Conservation (phyloP, 2,113 vertebrate genomes). For the Gavia stellata region DNA sequence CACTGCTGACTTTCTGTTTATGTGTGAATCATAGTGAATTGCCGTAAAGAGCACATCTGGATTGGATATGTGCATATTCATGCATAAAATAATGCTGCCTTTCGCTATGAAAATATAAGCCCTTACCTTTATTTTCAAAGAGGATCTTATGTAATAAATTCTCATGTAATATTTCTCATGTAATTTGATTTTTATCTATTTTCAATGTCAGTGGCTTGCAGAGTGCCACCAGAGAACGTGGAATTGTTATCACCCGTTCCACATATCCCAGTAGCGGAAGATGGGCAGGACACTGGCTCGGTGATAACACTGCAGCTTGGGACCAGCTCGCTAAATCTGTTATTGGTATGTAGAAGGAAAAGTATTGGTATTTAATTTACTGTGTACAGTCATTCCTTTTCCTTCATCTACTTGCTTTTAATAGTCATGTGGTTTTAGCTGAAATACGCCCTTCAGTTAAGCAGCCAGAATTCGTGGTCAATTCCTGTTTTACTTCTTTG, state of each 20-base stretch:
- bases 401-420: not conserved
- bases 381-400: not conserved
- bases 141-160: fast-evolving
- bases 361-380: not conserved
- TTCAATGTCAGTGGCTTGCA: slow-evolving; percentile 56
- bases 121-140: fast-evolving
- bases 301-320: slow-evolving; percentile 85
- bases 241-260: slow-evolving; percentile 74
- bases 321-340: slow-evolving; percentile 84
- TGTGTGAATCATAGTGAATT: not conserved
- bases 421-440: not conserved
- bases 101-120: not conserved
- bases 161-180: fast-evolving
- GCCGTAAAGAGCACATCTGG: fast-evolving
- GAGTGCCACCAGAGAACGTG: slow-evolving; percentile 50
- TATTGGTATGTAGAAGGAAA: slow-evolving; percentile 73
- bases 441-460: not conserved
- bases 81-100: no score
- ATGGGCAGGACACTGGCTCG: slow-evolving; percentile 92
- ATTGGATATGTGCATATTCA: fast-evolving
- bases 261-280: slow-evolving; percentile 86
- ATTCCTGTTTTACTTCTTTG: not conserved
- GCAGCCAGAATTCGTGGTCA: not conserved
- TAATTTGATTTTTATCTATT: not conserved
- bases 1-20: not conserved